A percentile compares a stretch with the other conserved stretches of the same genome.
Evolutionary conservation across 2,797 vertebrate genomes (phyloP).

Genomic region (Gadopsis marmoratus): DNA sequence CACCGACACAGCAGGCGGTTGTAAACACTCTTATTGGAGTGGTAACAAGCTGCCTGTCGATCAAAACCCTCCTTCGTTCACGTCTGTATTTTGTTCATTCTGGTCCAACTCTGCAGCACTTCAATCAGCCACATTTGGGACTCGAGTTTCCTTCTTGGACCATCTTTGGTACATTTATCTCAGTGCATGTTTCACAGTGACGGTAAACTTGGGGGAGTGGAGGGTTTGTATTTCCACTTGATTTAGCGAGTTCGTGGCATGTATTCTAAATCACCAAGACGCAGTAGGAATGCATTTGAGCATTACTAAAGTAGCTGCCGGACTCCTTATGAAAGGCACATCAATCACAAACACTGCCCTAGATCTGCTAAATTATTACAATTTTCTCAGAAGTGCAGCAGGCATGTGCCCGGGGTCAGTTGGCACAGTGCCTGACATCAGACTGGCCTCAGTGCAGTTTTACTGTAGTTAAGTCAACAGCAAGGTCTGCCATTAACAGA

Average conservation of each 20-base stretch:
- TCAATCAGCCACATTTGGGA: constrained; percentile 45
- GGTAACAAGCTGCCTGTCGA: constrained; percentile 66
- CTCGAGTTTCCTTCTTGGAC: constrained; percentile 7
- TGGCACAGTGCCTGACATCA: background rate
- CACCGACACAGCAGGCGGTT: constrained; percentile 35
- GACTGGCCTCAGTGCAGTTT: background rate
- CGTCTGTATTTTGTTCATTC: constrained; percentile 35
- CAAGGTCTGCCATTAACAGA: background rate
- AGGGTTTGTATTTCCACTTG: background rate
- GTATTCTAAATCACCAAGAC: background rate
- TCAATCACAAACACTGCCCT: background rate
- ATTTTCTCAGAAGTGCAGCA: constrained; percentile 3
- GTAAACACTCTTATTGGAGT: constrained; percentile 60
- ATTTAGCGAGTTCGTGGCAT: background rate
- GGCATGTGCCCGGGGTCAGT: background rate
- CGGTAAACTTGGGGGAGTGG: background rate
- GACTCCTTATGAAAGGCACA: constrained; percentile 17
- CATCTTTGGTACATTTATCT: constrained; percentile 8
- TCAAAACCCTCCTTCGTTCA: constrained; percentile 45
- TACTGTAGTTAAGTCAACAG: background rate
- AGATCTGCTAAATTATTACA: background rate
- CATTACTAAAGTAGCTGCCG: background rate
- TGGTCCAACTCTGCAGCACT: constrained; percentile 36
- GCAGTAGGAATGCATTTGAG: constrained; percentile 2
- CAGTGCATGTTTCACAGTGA: background rate